phyloP scores from a whole-genome alignment of 2,113 vertebrate species.

The Apodemus sylvaticus region DNA sequence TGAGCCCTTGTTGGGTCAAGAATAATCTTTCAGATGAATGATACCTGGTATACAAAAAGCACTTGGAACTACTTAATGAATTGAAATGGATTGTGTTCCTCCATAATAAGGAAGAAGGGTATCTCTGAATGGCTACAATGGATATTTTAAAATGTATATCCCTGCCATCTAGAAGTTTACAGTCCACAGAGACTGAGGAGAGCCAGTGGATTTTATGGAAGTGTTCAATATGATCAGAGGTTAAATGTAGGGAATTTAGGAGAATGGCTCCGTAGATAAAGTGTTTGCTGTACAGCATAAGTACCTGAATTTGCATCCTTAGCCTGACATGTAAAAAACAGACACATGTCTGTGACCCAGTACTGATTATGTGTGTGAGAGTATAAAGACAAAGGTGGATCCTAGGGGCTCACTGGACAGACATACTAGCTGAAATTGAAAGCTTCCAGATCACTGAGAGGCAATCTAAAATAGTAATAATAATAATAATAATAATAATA shows the following conservation, averaged over 20 bases:
- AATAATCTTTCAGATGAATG: constrained; percentile 24
- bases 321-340: background rate
- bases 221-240: background rate
- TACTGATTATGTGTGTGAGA: background rate
- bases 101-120: background rate
- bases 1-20: constrained; percentile 20
- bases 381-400: background rate
- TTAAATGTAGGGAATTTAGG: background rate
- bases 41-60: constrained; percentile 25
- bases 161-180: background rate
- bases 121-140: background rate
- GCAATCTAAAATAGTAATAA: background rate
- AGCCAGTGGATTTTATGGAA: background rate
- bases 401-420: background rate
- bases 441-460: background rate
- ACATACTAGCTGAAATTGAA: background rate
- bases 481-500: background rate
- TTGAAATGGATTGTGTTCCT: background rate
- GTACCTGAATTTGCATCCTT: background rate
- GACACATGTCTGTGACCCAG: background rate
- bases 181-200: background rate
- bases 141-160: background rate
- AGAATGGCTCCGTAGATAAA: background rate
- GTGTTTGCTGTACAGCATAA: background rate
- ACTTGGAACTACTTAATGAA: constrained; percentile 17